Conservation (phyloP, 2,797 vertebrate genomes). For the Melopsittacus undulatus region DNA sequence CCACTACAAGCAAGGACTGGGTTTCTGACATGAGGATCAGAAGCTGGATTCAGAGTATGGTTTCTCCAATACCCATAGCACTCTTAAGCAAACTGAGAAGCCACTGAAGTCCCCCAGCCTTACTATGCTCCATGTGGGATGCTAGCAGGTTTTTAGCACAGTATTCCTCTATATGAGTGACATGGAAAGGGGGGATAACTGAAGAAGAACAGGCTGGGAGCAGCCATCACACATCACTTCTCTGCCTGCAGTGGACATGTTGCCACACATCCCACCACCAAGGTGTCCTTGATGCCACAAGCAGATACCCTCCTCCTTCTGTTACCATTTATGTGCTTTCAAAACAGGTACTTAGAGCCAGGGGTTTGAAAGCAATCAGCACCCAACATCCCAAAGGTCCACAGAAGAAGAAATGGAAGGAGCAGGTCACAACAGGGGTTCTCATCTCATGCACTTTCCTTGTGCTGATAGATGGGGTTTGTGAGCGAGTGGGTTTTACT, state of each 20-base stretch:
- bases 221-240: neutral
- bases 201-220: neutral
- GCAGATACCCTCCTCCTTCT: neutral
- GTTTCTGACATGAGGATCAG: neutral
- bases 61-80: neutral
- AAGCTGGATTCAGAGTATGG: neutral
- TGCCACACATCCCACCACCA: neutral
- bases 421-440: fast-evolving
- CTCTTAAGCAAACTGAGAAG: neutral
- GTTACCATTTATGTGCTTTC: neutral
- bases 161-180: neutral
- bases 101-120: neutral
- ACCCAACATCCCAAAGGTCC: neutral
- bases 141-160: neutral
- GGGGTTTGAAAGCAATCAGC: neutral
- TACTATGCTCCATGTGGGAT: neutral
- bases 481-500: neutral
- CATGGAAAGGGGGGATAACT: neutral
- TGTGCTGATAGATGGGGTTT: neutral
- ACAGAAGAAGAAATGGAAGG: neutral
- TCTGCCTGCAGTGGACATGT: neutral
- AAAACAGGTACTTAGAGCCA: neutral
- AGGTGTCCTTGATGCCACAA: neutral
- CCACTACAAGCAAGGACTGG: neutral
- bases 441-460: neutral